A percentile compares a stretch with the other conserved stretches of the same genome.
Conservation (phyloP, 2,113 vertebrate genomes). For the Holacanthus passer region DNA sequence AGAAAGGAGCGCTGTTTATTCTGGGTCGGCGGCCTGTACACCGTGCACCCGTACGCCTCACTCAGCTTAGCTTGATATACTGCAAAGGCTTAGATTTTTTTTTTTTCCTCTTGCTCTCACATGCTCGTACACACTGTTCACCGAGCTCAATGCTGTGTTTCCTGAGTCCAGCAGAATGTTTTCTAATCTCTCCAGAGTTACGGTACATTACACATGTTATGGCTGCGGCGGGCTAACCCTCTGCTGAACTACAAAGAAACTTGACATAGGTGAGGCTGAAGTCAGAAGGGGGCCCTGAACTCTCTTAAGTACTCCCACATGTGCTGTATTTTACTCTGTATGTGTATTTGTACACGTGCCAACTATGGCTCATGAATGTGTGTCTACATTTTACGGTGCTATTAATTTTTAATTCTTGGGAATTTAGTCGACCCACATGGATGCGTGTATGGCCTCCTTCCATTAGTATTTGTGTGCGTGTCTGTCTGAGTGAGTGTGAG, state of each 20-base stretch:
- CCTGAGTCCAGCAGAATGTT: constrained; percentile 36
- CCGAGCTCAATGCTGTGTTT: constrained; percentile 14
- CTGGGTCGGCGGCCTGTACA: constrained; percentile 53
- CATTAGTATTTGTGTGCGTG: neutral
- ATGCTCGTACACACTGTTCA: neutral
- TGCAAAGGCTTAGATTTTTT: neutral
- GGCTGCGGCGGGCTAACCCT: constrained; percentile 56
- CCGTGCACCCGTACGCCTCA: constrained; percentile 19
- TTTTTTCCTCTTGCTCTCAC: neutral
- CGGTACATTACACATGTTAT: constrained; percentile 70
- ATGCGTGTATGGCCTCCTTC: constrained; percentile 4
- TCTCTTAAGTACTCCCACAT: constrained; percentile 61
- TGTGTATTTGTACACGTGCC: constrained; percentile 11
- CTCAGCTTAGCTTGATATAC: constrained; percentile 30
- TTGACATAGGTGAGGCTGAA: constrained; percentile 46
- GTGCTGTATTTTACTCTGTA: constrained; percentile 27
- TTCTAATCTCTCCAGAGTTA: constrained; percentile 56
- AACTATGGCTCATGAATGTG: constrained; percentile 3
- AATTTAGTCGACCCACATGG: constrained; percentile 2
- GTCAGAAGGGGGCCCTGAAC: constrained; percentile 37
- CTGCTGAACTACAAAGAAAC: constrained; percentile 62
- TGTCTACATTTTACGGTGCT: constrained; percentile 31
- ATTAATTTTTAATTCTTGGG: constrained; percentile 21
- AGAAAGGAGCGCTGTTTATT: constrained; percentile 39
- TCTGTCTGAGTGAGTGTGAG: neutral